phyloP scores from a whole-genome alignment of 1,140 invertebrate species.

The Tetragnatha versicolor region DNA sequence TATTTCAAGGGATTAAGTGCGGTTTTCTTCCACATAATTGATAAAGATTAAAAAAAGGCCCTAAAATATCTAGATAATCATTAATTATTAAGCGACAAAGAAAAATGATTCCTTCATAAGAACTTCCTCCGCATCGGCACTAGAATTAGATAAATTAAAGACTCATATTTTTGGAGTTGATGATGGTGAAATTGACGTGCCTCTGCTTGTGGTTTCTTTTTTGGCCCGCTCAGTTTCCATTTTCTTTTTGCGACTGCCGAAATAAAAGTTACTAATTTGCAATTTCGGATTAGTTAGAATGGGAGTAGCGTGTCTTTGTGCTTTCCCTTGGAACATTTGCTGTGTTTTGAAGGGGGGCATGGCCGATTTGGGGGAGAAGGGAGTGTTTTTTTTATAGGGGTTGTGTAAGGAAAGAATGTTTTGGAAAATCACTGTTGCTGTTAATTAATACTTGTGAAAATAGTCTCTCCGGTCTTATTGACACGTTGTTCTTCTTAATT shows the following conservation, averaged over 20 bases:
- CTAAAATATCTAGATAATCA: constrained; percentile 45
- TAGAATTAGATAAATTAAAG: constrained; percentile 36
- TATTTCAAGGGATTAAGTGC: constrained; percentile 29
- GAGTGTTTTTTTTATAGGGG: too few relatives aligned
- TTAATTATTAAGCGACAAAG: constrained; percentile 41
- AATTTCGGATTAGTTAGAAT: constrained; percentile 17
- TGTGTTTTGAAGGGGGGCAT: too few relatives aligned
- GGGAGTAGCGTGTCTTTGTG: too few relatives aligned
- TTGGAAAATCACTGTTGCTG: too few relatives aligned
- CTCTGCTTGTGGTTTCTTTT: too few relatives aligned
- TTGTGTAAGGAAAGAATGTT: too few relatives aligned
- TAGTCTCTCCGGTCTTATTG: too few relatives aligned
- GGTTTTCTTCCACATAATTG: constrained; percentile 48
- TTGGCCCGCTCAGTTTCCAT: background rate
- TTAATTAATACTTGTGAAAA: too few relatives aligned
- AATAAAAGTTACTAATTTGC: constrained; percentile 17
- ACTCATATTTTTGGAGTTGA: constrained; percentile 13
- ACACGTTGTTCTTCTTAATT: too few relatives aligned
- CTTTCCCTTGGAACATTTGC: too few relatives aligned
- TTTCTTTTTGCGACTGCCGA: constrained; percentile 2
- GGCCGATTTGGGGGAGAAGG: too few relatives aligned
- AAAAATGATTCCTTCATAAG: constrained; percentile 34
- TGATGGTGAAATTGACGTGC: constrained; percentile 6
- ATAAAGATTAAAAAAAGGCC: constrained; percentile 35
- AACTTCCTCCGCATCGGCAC: constrained; percentile 5